These are phyloP conservation scores for Proctacanthus coquilletti DNA, from an alignment of 1,140 invertebrate species.

Conservation along the genomic window DNA sequence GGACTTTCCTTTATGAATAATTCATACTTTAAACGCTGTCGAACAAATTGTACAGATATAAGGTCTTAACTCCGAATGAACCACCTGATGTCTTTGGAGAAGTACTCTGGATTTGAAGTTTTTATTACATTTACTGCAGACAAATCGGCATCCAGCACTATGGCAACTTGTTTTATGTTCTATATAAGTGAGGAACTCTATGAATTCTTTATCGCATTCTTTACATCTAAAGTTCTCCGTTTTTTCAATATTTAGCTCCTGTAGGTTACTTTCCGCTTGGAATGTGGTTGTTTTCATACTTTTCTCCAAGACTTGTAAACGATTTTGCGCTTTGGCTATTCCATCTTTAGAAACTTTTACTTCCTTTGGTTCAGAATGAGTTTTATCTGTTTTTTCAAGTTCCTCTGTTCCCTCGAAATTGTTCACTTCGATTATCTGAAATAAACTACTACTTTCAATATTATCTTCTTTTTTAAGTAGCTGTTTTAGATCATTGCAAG, in stretches of 20 bases:
- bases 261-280: too few species aligned
- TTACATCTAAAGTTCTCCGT: conserved; percentile 23
- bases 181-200: conserved; percentile 45
- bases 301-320: too few species aligned
- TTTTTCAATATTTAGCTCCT: too few species aligned
- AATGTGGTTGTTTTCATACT: too few species aligned
- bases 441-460: too few species aligned
- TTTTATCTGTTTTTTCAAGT: conserved; percentile 6
- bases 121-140: conserved; percentile 53
- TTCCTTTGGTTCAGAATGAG: too few species aligned
- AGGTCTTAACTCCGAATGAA: conserved; percentile 47
- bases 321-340: too few species aligned
- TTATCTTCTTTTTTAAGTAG: too few species aligned
- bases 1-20: background rate
- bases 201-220: conserved; percentile 39
- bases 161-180: conserved; percentile 58
- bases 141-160: conserved; percentile 43
- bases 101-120: conserved; percentile 54
- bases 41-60: conserved; percentile 32
- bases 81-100: conserved; percentile 49
- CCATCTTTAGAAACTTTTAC: too few species aligned
- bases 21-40: background rate
- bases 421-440: too few species aligned
- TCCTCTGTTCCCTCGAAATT: conserved; percentile 3
- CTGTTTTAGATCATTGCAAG: too few species aligned